These are phyloP conservation scores for Lasioglossum morio DNA, from an alignment of 2,888 invertebrate genomes.

Conservation along the genomic window DNA sequence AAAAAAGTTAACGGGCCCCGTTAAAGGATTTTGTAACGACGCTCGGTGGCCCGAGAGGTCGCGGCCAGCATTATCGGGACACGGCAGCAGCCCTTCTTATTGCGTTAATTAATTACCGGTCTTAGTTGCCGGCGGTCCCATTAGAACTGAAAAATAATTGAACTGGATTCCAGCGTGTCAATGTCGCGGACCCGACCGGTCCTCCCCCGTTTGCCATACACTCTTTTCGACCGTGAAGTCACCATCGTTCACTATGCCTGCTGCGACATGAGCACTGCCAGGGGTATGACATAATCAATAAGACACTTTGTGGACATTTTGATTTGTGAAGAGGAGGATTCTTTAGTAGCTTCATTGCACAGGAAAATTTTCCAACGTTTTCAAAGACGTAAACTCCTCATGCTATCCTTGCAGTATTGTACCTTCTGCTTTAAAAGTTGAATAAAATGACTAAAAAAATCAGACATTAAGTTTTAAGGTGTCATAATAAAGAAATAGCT, in stretches of 20 bases:
- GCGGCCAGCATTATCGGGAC: slow-evolving; percentile 56
- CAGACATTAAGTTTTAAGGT: too few species aligned
- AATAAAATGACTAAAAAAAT: too few species aligned
- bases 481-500: too few species aligned
- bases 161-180: slow-evolving; percentile 73
- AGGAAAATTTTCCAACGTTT: neutral
- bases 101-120: slow-evolving; percentile 71
- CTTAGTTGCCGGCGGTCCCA: slow-evolving; percentile 60
- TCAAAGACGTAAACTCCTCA: too few species aligned
- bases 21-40: slow-evolving; percentile 59
- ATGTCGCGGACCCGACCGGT: slow-evolving; percentile 39
- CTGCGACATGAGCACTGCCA: neutral
- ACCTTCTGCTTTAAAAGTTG: too few species aligned
- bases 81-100: slow-evolving; percentile 54
- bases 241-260: neutral
- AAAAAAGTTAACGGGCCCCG: slow-evolving; percentile 53
- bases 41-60: slow-evolving; percentile 49
- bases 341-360: neutral
- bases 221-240: neutral
- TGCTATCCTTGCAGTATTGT: too few species aligned
- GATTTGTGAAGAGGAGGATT: neutral
- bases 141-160: slow-evolving; percentile 72
- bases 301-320: neutral
- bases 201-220: neutral
- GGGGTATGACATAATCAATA: slow-evolving; percentile 23